Conservation (phyloP, 2,797 vertebrate genomes). For the Choloepus didactylus region DNA sequence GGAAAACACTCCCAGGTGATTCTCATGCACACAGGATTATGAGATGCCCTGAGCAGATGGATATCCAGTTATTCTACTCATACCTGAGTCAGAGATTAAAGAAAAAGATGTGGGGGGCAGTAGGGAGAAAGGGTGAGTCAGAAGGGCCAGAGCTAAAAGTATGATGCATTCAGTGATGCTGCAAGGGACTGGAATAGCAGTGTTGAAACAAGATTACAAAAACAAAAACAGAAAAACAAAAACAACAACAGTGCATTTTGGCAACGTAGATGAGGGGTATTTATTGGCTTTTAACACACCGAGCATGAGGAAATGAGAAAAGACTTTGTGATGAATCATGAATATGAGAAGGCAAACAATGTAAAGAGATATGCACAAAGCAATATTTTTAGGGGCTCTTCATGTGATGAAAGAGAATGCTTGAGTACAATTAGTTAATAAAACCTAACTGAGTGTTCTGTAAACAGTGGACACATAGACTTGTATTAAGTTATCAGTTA, state of each 20-base stretch:
- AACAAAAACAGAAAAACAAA: too few species aligned
- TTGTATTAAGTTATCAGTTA: not conserved
- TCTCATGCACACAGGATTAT: not conserved
- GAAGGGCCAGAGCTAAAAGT: not conserved
- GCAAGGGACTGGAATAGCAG: not conserved
- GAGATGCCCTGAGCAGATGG: not conserved
- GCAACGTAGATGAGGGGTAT: not conserved
- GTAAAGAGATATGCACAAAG: not conserved
- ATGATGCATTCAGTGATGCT: not conserved
- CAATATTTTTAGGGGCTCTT: not conserved
- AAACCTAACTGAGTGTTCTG: not conserved
- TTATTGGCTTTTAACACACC: not conserved
- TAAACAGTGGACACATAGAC: not conserved
- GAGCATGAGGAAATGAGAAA: not conserved
- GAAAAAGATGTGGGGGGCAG: not conserved
- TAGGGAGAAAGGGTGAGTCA: not conserved
- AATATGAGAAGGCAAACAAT: conserved; percentile 27
- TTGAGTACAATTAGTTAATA: not conserved
- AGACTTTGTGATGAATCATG: not conserved
- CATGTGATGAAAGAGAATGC: not conserved
- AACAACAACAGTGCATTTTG: not conserved
- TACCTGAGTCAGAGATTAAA: not conserved
- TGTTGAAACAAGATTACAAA: not conserved
- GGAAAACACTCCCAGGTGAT: not conserved
- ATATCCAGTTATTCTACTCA: not conserved